Base-by-base conservation (phyloP, 1,140 invertebrate species). In the Ceratina australensis region DNA sequence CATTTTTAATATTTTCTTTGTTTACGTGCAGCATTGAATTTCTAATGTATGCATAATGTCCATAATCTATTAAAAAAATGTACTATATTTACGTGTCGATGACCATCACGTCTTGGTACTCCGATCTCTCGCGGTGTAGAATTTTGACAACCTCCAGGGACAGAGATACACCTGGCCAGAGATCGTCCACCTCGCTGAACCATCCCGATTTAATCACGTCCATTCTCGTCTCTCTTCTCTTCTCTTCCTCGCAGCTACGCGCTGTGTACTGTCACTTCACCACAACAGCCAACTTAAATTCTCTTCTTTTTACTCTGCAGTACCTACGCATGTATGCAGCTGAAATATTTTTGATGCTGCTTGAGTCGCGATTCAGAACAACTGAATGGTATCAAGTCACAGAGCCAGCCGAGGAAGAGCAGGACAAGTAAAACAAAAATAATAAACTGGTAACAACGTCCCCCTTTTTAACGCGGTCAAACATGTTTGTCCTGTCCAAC, bases 151-250 rank as follows among this genome's bases (percentile, higher is more conserved):
- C 95, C 94, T 99, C 93, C 56, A 99, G 92, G 0, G 98, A 98
- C 88, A 99, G 95, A 13, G 95, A 94, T 85, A 98, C 95, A 0
- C 98, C 98, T 0, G 97, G 97, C 98, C 98, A 99, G 79, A 98
- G 93, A 81, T 95, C 93, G 87, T 95, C 96, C 18, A 96, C 93
- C 93, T 99, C 98, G 83, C 95, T 97, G 87, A 98, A 99, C 98
- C 98, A 99, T 67, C 97, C 97, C 79, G 95, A 92, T 86, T 95
- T 95, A 75, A 98, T 87, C 16, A 84, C 81, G 90, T 95, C 89
- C 95, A 95, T 95, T 74, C 72, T 20, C 54, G 15, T 1, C 22
- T 68, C 13, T 42, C 42, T n/a, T 4, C n/a, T 1, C n/a, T 24
- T n/a, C 4, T 13, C 13, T 0, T 13, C n/a, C 12, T 42, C 5